These are phyloP conservation scores for Cacatua alba DNA, from an alignment of 2,113 vertebrate genomes.

Conservation along the genomic window DNA sequence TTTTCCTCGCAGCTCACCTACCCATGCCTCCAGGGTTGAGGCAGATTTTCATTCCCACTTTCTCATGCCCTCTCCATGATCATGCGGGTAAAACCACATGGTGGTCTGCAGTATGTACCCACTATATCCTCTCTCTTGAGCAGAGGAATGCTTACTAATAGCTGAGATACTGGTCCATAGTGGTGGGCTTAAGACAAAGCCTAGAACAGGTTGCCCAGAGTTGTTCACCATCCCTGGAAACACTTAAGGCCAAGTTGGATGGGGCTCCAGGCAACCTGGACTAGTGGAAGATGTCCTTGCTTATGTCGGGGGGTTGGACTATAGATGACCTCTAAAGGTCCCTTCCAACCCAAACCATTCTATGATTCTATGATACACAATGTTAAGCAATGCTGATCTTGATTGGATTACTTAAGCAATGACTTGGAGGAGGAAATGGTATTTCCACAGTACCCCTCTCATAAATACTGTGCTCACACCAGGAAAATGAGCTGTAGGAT, in stretches of 20 bases:
- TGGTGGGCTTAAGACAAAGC: neutral
- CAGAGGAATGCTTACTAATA: neutral
- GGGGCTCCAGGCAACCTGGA: fast-evolving
- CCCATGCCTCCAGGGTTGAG: neutral
- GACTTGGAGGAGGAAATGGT: neutral
- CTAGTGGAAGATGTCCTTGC: fast-evolving
- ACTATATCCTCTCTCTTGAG: neutral
- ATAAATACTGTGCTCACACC: neutral
- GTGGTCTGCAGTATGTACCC: neutral
- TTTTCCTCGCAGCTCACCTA: neutral
- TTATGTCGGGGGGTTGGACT: fast-evolving
- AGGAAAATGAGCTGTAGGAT: neutral
- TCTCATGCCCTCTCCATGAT: neutral
- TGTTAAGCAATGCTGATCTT: neutral
- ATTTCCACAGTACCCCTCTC: neutral
- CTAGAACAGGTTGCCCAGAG: neutral
- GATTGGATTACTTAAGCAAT: neutral
- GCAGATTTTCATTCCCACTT: neutral
- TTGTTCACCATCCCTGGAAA: neutral
- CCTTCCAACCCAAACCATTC: neutral
- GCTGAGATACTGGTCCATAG: neutral
- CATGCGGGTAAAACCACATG: neutral
- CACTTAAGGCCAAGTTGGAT: fast-evolving
- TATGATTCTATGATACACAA: neutral
- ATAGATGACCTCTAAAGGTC: neutral